These are phyloP conservation scores for Chroicocephalus ridibundus DNA, from an alignment of 2,113 vertebrate genomes.

Conservation along the genomic window DNA sequence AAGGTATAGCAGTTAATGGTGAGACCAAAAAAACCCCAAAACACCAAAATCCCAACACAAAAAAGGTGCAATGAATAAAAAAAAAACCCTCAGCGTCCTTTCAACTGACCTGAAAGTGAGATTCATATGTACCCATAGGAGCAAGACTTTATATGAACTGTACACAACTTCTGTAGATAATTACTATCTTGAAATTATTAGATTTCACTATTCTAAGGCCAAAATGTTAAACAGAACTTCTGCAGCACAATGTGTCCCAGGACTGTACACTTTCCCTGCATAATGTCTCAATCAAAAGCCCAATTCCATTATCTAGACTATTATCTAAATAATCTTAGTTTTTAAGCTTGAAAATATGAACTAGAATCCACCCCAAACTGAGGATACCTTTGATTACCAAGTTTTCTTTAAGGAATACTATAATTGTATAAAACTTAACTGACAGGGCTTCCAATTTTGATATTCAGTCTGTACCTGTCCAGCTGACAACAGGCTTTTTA, in stretches of 20 bases:
- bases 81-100: neutral
- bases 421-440: neutral
- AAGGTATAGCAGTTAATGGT: neutral
- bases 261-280: neutral
- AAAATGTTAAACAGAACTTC: neutral
- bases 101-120: neutral
- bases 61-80: neutral
- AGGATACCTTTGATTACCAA: neutral
- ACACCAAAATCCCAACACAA: neutral
- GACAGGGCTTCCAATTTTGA: neutral
- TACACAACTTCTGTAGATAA: neutral
- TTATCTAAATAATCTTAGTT: neutral
- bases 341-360: neutral
- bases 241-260: neutral
- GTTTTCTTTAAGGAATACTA: neutral
- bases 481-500: neutral
- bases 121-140: neutral
- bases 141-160: neutral
- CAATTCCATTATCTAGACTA: neutral
- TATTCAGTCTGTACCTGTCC: neutral
- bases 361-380: neutral
- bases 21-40: neutral
- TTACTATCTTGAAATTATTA: neutral
- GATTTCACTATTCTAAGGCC: neutral
- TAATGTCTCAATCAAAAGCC: neutral